A percentile compares a stretch with the other conserved stretches of the same genome.
These are phyloP conservation scores for Nicator chloris DNA, from an alignment of 2,113 vertebrate genomes.

Conservation along the genomic window DNA sequence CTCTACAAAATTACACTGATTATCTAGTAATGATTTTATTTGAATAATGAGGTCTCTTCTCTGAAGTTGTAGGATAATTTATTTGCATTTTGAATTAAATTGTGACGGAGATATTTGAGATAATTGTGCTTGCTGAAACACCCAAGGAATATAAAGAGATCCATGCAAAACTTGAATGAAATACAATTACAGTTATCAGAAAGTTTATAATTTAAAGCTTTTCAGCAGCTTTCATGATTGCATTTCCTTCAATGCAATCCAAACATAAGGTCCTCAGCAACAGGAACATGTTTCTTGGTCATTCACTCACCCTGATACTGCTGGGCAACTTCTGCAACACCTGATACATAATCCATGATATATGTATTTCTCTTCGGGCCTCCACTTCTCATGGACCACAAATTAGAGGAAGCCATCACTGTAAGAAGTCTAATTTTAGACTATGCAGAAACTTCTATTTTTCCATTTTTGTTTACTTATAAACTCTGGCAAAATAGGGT, in stretches of 20 bases:
- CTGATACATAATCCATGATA: not conserved
- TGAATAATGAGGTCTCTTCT: not conserved
- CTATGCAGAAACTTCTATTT: not conserved
- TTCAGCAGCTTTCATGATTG: not conserved
- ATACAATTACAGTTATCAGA: not conserved
- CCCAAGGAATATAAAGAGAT: not conserved
- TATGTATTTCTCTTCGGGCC: not conserved
- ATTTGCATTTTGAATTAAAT: conserved; percentile 40
- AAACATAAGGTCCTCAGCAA: not conserved
- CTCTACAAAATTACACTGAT: not conserved
- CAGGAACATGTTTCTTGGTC: not conserved
- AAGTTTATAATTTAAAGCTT: not conserved
- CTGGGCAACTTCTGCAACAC: not conserved
- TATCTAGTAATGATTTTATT: conserved; percentile 23
- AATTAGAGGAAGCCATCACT: not conserved
- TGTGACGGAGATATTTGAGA: not conserved
- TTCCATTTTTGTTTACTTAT: not conserved
- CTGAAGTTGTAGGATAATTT: conserved; percentile 5
- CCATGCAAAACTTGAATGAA: not conserved
- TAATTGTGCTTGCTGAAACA: not conserved
- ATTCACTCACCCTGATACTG: not conserved
- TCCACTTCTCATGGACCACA: not conserved
- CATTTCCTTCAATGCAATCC: not conserved
- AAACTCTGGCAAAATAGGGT: not conserved
- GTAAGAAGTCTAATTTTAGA: not conserved